These are phyloP conservation scores for Luidia sarsii DNA, from an alignment of 53 echinoderm and acorn worm species.

Conservation along the genomic window DNA sequence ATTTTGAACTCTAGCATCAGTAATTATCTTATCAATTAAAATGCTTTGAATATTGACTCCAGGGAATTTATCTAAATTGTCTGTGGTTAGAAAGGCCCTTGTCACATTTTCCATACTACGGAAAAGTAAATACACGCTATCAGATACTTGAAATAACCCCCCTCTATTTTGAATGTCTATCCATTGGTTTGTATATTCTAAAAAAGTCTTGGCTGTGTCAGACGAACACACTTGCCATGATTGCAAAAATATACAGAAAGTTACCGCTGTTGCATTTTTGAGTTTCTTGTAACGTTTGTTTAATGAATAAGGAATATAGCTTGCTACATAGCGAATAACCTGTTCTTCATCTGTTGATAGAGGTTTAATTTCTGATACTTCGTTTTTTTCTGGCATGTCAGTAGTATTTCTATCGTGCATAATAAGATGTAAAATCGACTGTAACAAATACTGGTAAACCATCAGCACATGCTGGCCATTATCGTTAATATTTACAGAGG, in stretches of 20 bases:
- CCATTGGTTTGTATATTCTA: conserved; percentile 29
- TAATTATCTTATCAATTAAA: background rate
- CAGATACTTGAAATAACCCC: conserved; percentile 26
- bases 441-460: conserved; percentile 20
- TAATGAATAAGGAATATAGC: conserved; percentile 25
- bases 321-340: conserved; percentile 16
- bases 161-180: conserved; percentile 25
- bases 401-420: background rate
- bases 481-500: background rate
- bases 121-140: background rate
- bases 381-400: conserved; percentile 1
- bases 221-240: conserved; percentile 2
- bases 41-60: background rate
- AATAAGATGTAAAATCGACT: background rate
- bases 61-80: background rate
- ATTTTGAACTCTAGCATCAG: background rate
- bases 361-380: background rate
- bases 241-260: conserved; percentile 22
- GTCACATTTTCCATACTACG: conserved; percentile 9
- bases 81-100: conserved; percentile 1
- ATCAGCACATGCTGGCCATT: background rate
- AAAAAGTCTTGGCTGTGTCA: conserved; percentile 11
- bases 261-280: too few relatives aligned
- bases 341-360: conserved; percentile 5
- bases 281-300: too few relatives aligned